Conservation (phyloP, 2,888 invertebrate species). For the Amphipyra tragopoginis region DNA sequence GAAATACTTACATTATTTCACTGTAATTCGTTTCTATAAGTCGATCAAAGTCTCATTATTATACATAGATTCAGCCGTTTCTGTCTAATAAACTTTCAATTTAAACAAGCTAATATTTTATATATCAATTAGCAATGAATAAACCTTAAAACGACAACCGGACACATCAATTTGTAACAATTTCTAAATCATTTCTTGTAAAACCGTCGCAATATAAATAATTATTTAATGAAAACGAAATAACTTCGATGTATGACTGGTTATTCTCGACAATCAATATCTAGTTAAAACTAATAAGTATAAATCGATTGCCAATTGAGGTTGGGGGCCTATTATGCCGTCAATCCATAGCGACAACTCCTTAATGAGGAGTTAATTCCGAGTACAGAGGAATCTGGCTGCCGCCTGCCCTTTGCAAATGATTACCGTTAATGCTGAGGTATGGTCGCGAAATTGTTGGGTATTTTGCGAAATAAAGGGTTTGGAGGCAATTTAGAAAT, state of each 20-base stretch:
- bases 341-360: slow-evolving; percentile 58
- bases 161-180: slow-evolving; percentile 27
- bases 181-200: slow-evolving; percentile 17
- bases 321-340: slow-evolving; percentile 55
- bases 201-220: neutral
- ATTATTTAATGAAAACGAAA: slow-evolving; percentile 5
- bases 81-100: slow-evolving; percentile 7
- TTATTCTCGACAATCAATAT: slow-evolving; percentile 35
- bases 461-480: slow-evolving; percentile 20
- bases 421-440: slow-evolving; percentile 40
- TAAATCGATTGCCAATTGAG: slow-evolving; percentile 50
- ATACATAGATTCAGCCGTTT: slow-evolving; percentile 11
- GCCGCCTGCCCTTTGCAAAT: slow-evolving; percentile 45
- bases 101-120: slow-evolving; percentile 16
- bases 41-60: slow-evolving; percentile 19
- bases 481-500: slow-evolving; percentile 1
- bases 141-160: slow-evolving; percentile 18
- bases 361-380: slow-evolving; percentile 63
- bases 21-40: neutral
- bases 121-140: slow-evolving; percentile 27
- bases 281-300: slow-evolving; percentile 48
- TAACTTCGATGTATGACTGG: slow-evolving; percentile 14
- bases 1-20: too few relatives aligned
- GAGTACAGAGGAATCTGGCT: slow-evolving; percentile 48
- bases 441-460: slow-evolving; percentile 41